Evolutionary conservation across 2,888 invertebrate genomes (phyloP).

Genomic region (Diplazon laetatorius): DNA sequence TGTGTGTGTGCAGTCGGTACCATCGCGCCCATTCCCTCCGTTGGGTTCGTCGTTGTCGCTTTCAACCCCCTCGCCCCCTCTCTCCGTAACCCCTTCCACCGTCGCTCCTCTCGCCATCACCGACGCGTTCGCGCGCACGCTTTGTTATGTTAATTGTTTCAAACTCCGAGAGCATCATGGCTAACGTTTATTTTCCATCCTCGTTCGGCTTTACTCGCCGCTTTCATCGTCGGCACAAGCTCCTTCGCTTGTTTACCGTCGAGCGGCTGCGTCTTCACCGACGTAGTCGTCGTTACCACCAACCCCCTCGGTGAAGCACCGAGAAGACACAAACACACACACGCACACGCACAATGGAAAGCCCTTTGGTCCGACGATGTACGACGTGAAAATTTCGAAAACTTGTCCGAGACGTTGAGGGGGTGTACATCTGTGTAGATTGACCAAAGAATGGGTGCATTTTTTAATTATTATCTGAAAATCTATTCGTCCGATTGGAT

Average conservation of each 20-base stretch:
- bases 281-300: slow-evolving; percentile 6
- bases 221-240: slow-evolving; percentile 53
- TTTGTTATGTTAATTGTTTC: slow-evolving; percentile 82
- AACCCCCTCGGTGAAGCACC: slow-evolving; percentile 16
- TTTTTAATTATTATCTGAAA: no score
- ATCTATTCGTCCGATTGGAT: no score
- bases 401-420: slow-evolving; percentile 25
- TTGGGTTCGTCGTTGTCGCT: slow-evolving; percentile 36
- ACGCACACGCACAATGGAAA: slow-evolving; percentile 19
- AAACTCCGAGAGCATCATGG: slow-evolving; percentile 80
- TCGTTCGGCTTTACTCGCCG: slow-evolving; percentile 71
- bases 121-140: slow-evolving; percentile 70
- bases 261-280: slow-evolving; percentile 34
- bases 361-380: slow-evolving; percentile 19
- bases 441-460: no score
- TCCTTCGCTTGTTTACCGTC: slow-evolving; percentile 57
- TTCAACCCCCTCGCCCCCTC: slow-evolving; percentile 63
- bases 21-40: slow-evolving; percentile 48
- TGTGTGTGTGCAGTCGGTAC: slow-evolving; percentile 19
- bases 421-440: no score
- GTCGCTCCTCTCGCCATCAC: slow-evolving; percentile 63
- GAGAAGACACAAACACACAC: slow-evolving; percentile 2
- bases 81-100: no score
- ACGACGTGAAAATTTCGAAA: slow-evolving; percentile 36
- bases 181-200: slow-evolving; percentile 80